Conservation (phyloP, 35 echinoderm and acorn worm species). For the Apostichopus japonicus region DNA sequence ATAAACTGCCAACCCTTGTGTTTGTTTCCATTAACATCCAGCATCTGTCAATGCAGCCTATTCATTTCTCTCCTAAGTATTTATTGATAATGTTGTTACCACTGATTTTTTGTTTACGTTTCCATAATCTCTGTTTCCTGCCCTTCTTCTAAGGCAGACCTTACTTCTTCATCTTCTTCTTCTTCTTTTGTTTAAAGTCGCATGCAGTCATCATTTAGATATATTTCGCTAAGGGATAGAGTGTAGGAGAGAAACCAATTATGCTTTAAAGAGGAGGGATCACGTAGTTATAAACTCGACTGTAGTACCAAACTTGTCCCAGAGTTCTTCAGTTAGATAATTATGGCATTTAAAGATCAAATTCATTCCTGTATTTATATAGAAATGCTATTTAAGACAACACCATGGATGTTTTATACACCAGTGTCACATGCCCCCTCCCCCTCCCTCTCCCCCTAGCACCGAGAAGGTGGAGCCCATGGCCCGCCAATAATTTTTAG, state of each 20-base stretch:
- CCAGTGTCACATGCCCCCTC: not conserved
- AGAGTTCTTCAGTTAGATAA: too few species aligned
- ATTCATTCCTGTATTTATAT: too few species aligned
- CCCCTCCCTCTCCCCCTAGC: too few species aligned
- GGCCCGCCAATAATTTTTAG: too few species aligned
- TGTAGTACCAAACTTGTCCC: too few species aligned
- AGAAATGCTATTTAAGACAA: too few species aligned
- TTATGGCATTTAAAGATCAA: too few species aligned
- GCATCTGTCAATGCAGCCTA: constrained; percentile 25
- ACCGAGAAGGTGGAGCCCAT: too few species aligned
- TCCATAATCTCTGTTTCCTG: constrained; percentile 33
- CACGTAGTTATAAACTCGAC: too few species aligned
- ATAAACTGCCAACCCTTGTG: constrained; percentile 29
- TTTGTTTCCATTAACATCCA: constrained; percentile 45
- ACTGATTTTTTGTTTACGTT: constrained; percentile 43
- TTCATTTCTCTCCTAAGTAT: constrained; percentile 20
- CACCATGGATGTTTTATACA: too few species aligned
- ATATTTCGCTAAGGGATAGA: constrained; percentile 11
- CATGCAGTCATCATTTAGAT: not conserved
- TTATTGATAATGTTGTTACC: constrained; percentile 40
- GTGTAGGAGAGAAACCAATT: not conserved
- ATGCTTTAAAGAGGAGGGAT: not conserved
- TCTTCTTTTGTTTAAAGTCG: too few species aligned
- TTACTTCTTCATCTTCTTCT: not conserved
- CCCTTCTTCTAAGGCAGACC: not conserved